Conservation (phyloP, 2,797 vertebrate species). For the Galaxias olidus region DNA sequence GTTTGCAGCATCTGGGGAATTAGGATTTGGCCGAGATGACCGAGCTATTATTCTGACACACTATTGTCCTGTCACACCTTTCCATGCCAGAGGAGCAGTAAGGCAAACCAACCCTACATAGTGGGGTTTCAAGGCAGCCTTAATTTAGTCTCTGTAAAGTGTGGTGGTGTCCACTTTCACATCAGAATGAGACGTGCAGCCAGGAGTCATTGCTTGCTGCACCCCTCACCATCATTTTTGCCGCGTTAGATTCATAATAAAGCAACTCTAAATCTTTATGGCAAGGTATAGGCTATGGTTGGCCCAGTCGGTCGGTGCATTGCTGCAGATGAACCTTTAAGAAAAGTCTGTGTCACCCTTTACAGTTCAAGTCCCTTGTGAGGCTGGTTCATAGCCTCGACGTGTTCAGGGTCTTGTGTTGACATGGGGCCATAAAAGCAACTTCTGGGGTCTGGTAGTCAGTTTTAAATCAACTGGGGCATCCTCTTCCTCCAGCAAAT, state of each 20-base stretch:
- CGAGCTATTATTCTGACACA: no score
- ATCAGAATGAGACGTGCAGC: no score
- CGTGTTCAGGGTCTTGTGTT: not conserved
- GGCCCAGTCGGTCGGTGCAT: conserved; percentile 5
- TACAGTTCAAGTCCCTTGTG: no score
- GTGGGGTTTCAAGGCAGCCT: not conserved
- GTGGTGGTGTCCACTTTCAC: no score
- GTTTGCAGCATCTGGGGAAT: no score
- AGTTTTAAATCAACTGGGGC: not conserved
- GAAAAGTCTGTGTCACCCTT: conserved; percentile 18
- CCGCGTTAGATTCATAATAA: not conserved
- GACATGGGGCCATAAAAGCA: not conserved
- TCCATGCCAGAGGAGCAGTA: not conserved
- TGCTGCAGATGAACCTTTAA: conserved; percentile 23
- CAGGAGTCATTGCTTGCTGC: no score
- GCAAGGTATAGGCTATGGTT: not conserved
- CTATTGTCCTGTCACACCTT: no score
- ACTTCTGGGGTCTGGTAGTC: not conserved
- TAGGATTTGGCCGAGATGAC: no score
- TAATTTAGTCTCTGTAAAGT: not conserved
- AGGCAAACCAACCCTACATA: not conserved
- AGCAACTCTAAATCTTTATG: conserved; percentile 25
- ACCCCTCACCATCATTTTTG: no score
- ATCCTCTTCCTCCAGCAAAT: not conserved
- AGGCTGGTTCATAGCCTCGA: no score